Evolutionary conservation across 92 coral and sea anemone genomes (phyloP).

Genomic region (Epizoanthus illoricatus): DNA sequence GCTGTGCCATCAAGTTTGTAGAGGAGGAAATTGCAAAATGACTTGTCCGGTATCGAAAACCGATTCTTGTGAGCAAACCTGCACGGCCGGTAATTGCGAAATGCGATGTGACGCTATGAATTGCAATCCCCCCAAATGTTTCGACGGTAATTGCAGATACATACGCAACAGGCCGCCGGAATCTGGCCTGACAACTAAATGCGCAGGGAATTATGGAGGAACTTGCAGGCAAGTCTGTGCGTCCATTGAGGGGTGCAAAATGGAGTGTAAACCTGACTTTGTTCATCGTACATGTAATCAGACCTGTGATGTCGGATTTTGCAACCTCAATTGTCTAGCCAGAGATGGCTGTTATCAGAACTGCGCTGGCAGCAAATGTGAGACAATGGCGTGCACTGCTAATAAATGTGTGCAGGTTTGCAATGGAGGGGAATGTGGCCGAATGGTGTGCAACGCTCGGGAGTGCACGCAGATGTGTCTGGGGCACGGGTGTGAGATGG

Average conservation of each 20-base stretch:
- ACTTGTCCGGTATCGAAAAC: slow-evolving; percentile 64
- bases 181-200: slow-evolving; percentile 41
- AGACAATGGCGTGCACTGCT: slow-evolving; percentile 67
- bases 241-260: slow-evolving; percentile 63
- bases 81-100: slow-evolving; percentile 72
- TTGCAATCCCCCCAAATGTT: slow-evolving; percentile 73
- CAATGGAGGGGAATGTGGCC: slow-evolving; percentile 77
- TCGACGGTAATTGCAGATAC: slow-evolving; percentile 70
- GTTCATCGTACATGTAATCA: slow-evolving; percentile 68
- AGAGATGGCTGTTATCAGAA: slow-evolving; percentile 65
- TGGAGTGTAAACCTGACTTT: slow-evolving; percentile 57
- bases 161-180: slow-evolving; percentile 69
- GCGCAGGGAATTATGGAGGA: slow-evolving; percentile 50
- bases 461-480: slow-evolving; percentile 67
- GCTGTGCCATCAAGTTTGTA: slow-evolving; percentile 73
- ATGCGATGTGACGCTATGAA: slow-evolving; percentile 75
- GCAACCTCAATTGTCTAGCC: slow-evolving; percentile 64
- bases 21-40: slow-evolving; percentile 81
- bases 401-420: slow-evolving; percentile 72
- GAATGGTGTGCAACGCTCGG: slow-evolving; percentile 68
- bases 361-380: slow-evolving; percentile 81
- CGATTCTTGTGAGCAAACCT: slow-evolving; percentile 64
- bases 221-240: slow-evolving; percentile 69
- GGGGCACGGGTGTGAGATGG: slow-evolving; percentile 74
- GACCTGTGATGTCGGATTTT: slow-evolving; percentile 75